phyloP scores from a whole-genome alignment of 2,113 vertebrate species.

The Scartelaos histophorus region DNA sequence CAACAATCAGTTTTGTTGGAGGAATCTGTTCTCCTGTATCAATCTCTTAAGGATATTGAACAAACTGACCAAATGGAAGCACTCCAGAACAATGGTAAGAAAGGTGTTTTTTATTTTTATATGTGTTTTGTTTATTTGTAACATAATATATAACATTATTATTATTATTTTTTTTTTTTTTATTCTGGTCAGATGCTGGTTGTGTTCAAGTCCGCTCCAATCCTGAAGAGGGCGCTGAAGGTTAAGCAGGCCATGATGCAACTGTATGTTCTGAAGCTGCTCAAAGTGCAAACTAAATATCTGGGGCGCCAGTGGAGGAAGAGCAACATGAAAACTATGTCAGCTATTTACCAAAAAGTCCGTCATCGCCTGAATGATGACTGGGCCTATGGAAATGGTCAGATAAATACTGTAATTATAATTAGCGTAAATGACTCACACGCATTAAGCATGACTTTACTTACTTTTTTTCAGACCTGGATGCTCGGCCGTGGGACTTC shows the following conservation, averaged over 20 bases:
- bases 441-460: not conserved
- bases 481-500: constrained; percentile 97
- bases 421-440: not conserved
- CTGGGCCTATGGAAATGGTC: constrained; percentile 97
- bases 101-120: not conserved
- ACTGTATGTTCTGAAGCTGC: constrained; percentile 94
- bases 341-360: constrained; percentile 97
- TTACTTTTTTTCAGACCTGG: constrained; percentile 82
- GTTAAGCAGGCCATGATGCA: constrained; percentile 99
- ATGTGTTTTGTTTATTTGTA: too few species aligned
- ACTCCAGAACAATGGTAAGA: constrained; percentile 95
- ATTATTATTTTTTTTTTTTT: too few species aligned
- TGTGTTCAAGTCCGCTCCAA: constrained; percentile 98
- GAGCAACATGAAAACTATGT: constrained; percentile 99
- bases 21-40: constrained; percentile 97
- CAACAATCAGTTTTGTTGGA: constrained; percentile 98
- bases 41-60: constrained; percentile 96
- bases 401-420: constrained; percentile 25
- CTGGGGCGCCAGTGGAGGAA: constrained; percentile 97
- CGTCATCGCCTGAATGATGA: constrained; percentile 96
- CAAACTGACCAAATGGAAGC: constrained; percentile 99
- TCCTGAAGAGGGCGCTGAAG: constrained; percentile 96
- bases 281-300: constrained; percentile 98
- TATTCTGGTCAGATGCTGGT: constrained; percentile 87
- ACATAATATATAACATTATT: too few species aligned